Evolutionary conservation across 2,888 invertebrate species (phyloP).

Genomic region (Myopa testacea): DNA sequence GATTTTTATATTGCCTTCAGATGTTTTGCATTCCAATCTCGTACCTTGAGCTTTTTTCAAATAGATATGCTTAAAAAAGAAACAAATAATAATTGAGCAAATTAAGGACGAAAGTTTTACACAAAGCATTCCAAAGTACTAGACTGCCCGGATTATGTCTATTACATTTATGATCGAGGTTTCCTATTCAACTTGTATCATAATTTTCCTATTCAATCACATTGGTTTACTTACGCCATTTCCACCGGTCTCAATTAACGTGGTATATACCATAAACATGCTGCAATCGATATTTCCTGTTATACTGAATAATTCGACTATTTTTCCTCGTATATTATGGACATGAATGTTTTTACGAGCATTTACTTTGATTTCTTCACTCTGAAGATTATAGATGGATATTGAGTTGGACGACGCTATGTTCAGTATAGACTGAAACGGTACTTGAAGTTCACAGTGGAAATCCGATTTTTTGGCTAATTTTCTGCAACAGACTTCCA

Average conservation of each 20-base stretch:
- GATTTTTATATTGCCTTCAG: conserved; percentile 48
- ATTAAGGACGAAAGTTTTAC: too few species aligned
- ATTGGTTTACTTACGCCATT: background rate
- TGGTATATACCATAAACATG: background rate
- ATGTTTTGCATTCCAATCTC: conserved; percentile 46
- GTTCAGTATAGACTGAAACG: background rate
- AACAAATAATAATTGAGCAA: background rate
- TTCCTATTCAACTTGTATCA: too few species aligned
- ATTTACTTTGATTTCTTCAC: background rate
- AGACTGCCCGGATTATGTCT: too few species aligned
- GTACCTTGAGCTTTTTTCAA: conserved; percentile 52
- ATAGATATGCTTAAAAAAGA: conserved; percentile 47
- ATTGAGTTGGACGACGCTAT: background rate
- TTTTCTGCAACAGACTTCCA: conserved; percentile 6
- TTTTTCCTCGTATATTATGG: background rate
- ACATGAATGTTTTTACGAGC: background rate
- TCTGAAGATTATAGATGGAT: background rate
- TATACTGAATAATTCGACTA: background rate
- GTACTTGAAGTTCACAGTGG: background rate
- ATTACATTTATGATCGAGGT: too few species aligned
- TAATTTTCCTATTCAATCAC: too few species aligned
- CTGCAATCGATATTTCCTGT: background rate
- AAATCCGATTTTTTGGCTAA: background rate
- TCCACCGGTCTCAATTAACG: background rate
- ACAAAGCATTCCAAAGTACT: too few species aligned